These are phyloP conservation scores for Bolinopsis microptera DNA, from an alignment of 37 sponge, comb jelly and placozoan genomes.

Conservation along the genomic window DNA sequence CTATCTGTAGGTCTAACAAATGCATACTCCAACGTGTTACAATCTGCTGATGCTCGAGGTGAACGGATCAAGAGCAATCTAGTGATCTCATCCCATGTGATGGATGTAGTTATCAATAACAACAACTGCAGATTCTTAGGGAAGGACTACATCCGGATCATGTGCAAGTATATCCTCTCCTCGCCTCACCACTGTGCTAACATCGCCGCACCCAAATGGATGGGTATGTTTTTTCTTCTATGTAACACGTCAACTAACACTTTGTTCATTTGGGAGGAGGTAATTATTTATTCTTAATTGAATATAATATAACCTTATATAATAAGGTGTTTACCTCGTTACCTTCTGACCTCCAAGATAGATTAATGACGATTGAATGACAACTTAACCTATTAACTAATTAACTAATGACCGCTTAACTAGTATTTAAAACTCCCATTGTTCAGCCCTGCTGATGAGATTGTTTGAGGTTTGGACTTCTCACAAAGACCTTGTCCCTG, in stretches of 20 bases:
- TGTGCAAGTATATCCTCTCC: conserved; percentile 7
- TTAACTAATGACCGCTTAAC: too few species aligned
- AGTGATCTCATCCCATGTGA: neutral
- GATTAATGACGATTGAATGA: too few species aligned
- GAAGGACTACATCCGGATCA: conserved; percentile 36
- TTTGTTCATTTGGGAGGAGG: too few species aligned
- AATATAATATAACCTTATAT: too few species aligned
- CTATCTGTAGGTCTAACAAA: conserved; percentile 16
- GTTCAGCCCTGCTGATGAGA: neutral
- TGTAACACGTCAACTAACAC: too few species aligned
- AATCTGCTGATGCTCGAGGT: conserved; percentile 33
- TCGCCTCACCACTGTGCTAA: conserved; percentile 51
- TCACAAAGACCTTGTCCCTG: neutral
- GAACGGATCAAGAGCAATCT: neutral
- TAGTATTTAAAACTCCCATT: too few species aligned
- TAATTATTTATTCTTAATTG: too few species aligned
- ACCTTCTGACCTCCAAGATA: too few species aligned
- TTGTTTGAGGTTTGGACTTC: neutral
- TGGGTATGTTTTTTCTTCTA: conserved; percentile 32
- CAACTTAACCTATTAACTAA: too few species aligned
- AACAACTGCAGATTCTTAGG: neutral
- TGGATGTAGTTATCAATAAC: neutral
- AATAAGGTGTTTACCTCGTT: too few species aligned
- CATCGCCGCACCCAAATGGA: neutral
- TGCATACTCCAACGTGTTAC: conserved; percentile 13